Base-by-base conservation (phyloP, 2,888 invertebrate genomes). In the Antitype chi region DNA sequence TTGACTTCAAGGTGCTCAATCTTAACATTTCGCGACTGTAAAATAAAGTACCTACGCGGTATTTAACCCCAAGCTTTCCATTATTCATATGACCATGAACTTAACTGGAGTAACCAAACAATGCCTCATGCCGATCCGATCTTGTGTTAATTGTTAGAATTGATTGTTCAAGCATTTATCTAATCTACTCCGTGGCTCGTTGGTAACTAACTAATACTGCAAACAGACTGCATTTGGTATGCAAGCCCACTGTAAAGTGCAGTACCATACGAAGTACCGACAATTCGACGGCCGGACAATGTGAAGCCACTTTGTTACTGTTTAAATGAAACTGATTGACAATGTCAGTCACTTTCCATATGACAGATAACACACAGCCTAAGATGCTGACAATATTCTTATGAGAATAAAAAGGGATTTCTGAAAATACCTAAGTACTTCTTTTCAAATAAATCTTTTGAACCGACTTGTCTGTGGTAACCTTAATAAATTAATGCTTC, bases 81-180 rank as follows among this genome's bases (percentile, higher is more conserved):
- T 81, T 66, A 76, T 28, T 72, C 43, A 72, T 23, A 55, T 38
- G 69, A 2, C 59, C 70, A 47, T 72, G 53, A 81, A 59, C 82
- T 70, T 60, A 49, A 43, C n/a, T 25, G 17, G 53, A 81, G 7
- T 43, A 70, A 49, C 20, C 55, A 78, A 59, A 73, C 82, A 72
- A 69, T 53, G 55, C 59, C 11, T 82, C 82, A 70, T 28, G 64
- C 43, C 53, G 49, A 49, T 53, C 49, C 23, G 32, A 63, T 32
- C 43, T 5, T 1, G 63, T 75, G 83, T 23, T 82, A 82, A 82
- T 82, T 82, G 55, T 57, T 11, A 57, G 25, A 79, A 79, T 47
- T 55, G 52, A 83, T 60, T 66, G 82, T 53, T 66, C n/a, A 49
- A 55, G 25, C 66, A 38, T 38, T 73, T 66, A 55, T 78, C 73